Percentiles rank a stretch among this genome's conserved stretches.
phyloP scores from a whole-genome alignment of 1,140 invertebrate genomes.

The Anoplophora glabripennis region DNA sequence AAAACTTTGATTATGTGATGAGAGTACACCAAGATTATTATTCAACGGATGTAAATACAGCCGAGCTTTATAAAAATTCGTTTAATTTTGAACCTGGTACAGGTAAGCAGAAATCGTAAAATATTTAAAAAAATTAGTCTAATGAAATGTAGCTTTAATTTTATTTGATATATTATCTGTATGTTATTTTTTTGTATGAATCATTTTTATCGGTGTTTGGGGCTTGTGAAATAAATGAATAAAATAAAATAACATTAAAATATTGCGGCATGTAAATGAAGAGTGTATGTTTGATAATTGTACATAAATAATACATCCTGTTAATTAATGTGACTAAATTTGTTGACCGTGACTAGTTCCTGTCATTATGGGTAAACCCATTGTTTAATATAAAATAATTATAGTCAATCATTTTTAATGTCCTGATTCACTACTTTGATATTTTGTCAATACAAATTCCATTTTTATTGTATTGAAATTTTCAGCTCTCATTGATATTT shows the following conservation, averaged over 20 bases:
- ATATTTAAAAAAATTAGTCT: neutral
- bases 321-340: neutral
- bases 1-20: conserved; percentile 37
- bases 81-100: conserved; percentile 14
- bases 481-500: no score
- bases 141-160: neutral
- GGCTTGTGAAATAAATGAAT: no score
- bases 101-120: conserved; percentile 11
- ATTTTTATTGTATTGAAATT: no score
- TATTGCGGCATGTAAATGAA: no score
- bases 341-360: no score
- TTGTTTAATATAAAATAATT: neutral
- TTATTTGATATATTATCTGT: neutral
- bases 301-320: neutral
- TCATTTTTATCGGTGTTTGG: no score
- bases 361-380: neutral
- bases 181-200: neutral
- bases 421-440: neutral
- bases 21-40: conserved; percentile 18
- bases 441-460: neutral
- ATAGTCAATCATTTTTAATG: conserved; percentile 4
- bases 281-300: no score
- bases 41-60: conserved; percentile 5
- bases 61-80: conserved; percentile 13
- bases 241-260: no score